Base-by-base conservation (phyloP, 2,797 vertebrate species). In the Botia almorhae region DNA sequence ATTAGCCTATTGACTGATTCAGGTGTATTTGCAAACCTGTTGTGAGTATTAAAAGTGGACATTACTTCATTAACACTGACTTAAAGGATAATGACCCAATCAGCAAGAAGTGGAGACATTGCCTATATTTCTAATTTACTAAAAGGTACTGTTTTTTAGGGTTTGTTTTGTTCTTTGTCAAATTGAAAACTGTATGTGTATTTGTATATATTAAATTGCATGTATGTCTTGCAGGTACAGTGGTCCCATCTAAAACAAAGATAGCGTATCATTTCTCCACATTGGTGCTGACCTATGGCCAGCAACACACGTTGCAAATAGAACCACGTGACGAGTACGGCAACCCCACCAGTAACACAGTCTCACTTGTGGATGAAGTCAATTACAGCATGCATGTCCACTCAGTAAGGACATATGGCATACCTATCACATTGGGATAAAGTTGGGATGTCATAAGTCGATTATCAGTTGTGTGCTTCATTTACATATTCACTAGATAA, bases 221-320 rank as follows among this genome's bases (percentile, higher is more conserved):
- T 72, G 21, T 36, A 14, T 56, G 26, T 67, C 13, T 90, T 92
- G 86, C 90, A 99, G 98, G 98, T 85, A 95, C 94, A 86, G 97
- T 99, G 81, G 96, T 98, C 89, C 98, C 98, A 80, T 97, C 96
- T 64, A 99, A 99, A 93, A 99, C 98, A 83, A 98, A 98, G 93
- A 99, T 99, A 68, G 94, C 96, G 48, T 97, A 95, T 88, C 98
- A 99, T 91, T 99, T 99, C 88, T 99, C 98, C 82, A 99, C 98
- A 56, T 92, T 99, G 89, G 97, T 99, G 81, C 92, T 99, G 90
- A 97, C 95, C 21, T 95, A 94, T 79, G 95, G 96, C 78, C 95
- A 98, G 86, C 96, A 96, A 83, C 97, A 99, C 89, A 97, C 94
- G 11, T 91, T 99, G 84, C 97, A 99, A 88, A 98, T 99, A 83